phyloP scores from a whole-genome alignment of 2,888 invertebrate species.

The Drosophila anceps region DNA sequence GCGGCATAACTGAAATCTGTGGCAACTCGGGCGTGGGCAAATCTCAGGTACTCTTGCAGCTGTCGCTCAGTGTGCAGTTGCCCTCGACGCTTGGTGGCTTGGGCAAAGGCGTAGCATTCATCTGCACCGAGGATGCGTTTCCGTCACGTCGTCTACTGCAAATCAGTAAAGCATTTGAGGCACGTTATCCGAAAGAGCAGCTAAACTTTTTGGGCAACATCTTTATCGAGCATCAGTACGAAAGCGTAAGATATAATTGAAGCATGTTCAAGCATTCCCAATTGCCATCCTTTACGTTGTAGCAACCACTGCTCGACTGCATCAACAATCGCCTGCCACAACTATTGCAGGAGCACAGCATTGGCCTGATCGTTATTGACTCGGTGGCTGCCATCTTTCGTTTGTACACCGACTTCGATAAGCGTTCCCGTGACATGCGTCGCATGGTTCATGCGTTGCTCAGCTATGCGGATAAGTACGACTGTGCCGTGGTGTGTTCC shows the following conservation, averaged over 20 bases:
- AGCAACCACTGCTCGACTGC: constrained; percentile 87
- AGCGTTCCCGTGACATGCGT: constrained; percentile 87
- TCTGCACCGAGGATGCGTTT: constrained; percentile 90
- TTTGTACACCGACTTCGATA: constrained; percentile 85
- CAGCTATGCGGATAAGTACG: constrained; percentile 86
- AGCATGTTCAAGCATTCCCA: background rate
- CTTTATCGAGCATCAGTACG: constrained; percentile 89
- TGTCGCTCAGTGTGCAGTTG: constrained; percentile 89
- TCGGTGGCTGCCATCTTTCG: constrained; percentile 91
- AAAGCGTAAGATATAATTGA: constrained; percentile 81
- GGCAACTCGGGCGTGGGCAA: constrained; percentile 91
- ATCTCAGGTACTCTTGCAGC: constrained; percentile 91
- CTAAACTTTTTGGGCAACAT: constrained; percentile 87
- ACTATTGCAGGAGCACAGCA: constrained; percentile 86
- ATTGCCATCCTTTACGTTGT: background rate
- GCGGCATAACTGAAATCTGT: constrained; percentile 90
- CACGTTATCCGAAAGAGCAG: constrained; percentile 77
- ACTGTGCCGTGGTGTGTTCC: constrained; percentile 88
- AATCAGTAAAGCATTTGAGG: constrained; percentile 84
- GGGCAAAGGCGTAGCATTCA: constrained; percentile 88
- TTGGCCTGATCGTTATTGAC: constrained; percentile 90
- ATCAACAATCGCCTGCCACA: constrained; percentile 86
- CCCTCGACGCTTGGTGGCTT: constrained; percentile 86
- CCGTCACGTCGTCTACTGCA: constrained; percentile 89
- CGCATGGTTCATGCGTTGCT: constrained; percentile 87